Evolutionary conservation across 2,888 invertebrate species (phyloP), one percentile per base, ranked within the genome.

Genomic region (Morpho deidamia): DNA sequence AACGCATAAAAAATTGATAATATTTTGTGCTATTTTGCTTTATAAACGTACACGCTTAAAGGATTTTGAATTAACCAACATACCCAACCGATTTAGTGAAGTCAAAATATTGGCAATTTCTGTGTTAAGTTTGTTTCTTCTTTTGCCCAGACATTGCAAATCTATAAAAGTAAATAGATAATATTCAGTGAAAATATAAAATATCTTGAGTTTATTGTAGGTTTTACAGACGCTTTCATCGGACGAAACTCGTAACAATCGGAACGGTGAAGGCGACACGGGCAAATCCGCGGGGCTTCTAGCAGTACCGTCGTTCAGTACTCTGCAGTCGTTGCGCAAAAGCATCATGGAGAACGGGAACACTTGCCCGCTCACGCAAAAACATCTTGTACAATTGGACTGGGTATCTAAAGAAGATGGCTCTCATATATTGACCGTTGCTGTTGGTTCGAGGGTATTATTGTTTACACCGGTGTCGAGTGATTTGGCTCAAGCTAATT

Each of bases 341-440:
- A 96, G 96, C 42, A 97, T 97, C 40, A 95, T 96, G 66, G 97
- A 97, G 79, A 96, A 96, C 74, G 97, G 97, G 4, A 97, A 97
- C 76, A 96, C 96, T 0, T 97, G 96, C 69, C 96, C 96, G 0
- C 78, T 97, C 38, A 96, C 96, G 0, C 97, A 97, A 75, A 97
- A 97, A 78, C 97, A 97, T 81, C 89, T 98, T 32, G 98, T 99
- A 0, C 98, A 98, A 74, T 86, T 99, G 39, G 99, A 99, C 84
- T 99, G 99, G 99, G 99, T 99, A 9, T 98, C 99, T 0, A 98
- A 99, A 66, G 99, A 99, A 81, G 99, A 99, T 76, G 99, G 99
- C 0, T 97, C 98, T 0, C 99, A 99, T 78, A 97, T 99, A 67
- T 83, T 99, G 39, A 99, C 99, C 0, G 98, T 99, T 0, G 98